A percentile compares a stretch with the other conserved stretches of the same genome.
phyloP scores from a whole-genome alignment of 2,113 vertebrate species.

The cattle (Bos taurus) region ARS-UCD2.0 NC_037342.1:53960501-53961000 shows the following conservation, averaged over 20 bases:
- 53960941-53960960: not conserved
- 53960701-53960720: not conserved
- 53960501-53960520: not conserved
- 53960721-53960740: not conserved
- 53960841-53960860: not conserved
- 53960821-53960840: not conserved
- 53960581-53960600: not conserved
- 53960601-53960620: not conserved
- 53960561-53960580: not conserved
- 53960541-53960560: not conserved
- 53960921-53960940: not conserved
- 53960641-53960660: not conserved
- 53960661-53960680: not conserved
- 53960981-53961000: conserved; percentile 2
- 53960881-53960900: not conserved
- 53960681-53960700: not conserved
- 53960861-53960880: not conserved
- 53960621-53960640: not conserved
- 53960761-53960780: not conserved
- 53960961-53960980: not conserved
- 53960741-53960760: not conserved
- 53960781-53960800: not conserved
- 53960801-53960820: not conserved
- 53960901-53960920: not conserved
- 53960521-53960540: not conserved